These are phyloP conservation scores for Sander lucioperca DNA, from an alignment of 2,113 vertebrate genomes.

Conservation along the genomic window DNA sequence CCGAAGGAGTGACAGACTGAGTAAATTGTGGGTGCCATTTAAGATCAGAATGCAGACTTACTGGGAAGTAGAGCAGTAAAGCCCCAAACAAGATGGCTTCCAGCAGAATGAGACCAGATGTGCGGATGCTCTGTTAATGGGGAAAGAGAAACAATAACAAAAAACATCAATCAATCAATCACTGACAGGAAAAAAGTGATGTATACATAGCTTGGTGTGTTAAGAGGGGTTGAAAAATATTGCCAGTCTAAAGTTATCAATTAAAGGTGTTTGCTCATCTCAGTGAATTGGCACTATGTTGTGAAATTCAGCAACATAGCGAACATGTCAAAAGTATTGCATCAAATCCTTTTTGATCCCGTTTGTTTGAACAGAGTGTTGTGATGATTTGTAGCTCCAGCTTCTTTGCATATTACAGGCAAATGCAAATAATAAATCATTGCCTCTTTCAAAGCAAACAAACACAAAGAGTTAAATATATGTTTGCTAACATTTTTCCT, in stretches of 20 bases:
- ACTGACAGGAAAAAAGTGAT: neutral
- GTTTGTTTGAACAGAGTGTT: neutral
- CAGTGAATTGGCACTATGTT: neutral
- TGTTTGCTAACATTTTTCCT: neutral
- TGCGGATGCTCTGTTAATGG: conserved; percentile 88
- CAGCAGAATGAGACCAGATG: conserved; percentile 92
- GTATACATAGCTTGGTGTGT: neutral
- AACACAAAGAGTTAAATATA: conserved; percentile 17
- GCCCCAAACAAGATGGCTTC: conserved; percentile 93
- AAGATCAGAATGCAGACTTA: conserved; percentile 80
- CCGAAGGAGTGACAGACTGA: neutral
- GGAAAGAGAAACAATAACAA: conserved; percentile 17
- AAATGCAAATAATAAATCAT: conserved; percentile 12
- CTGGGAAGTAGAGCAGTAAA: conserved; percentile 93
- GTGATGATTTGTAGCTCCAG: neutral
- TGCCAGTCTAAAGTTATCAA: neutral
- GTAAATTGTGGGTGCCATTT: neutral
- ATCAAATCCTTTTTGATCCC: neutral
- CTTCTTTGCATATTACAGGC: neutral
- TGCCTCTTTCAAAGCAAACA: conserved; percentile 29
- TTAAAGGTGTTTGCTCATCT: neutral
- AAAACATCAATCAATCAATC: neutral
- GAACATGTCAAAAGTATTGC: neutral
- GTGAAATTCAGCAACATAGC: neutral
- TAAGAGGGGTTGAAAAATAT: neutral